These are phyloP conservation scores for Helarctos malayanus DNA, from an alignment of 2,797 vertebrate species.

Conservation along the genomic window DNA sequence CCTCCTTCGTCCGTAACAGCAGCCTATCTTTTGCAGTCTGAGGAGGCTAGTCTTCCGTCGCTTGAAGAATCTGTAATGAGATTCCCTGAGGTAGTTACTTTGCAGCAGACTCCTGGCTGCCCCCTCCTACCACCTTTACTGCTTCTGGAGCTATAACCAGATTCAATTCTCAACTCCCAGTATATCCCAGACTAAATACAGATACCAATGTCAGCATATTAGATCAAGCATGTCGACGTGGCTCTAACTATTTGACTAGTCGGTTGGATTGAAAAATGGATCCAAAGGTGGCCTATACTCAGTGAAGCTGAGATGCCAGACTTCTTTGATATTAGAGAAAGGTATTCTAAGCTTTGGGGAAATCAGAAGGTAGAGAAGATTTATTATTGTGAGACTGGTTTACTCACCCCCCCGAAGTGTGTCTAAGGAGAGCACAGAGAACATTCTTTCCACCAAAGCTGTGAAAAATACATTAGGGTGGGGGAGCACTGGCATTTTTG, in stretches of 20 bases:
- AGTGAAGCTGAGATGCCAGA: background rate
- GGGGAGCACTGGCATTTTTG: background rate
- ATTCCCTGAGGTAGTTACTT: background rate
- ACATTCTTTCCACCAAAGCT: background rate
- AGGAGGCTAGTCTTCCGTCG: background rate
- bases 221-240: background rate
- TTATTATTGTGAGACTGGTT: background rate
- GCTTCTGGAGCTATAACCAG: background rate
- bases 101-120: background rate
- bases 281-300: background rate
- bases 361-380: background rate
- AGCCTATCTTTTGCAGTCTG: background rate
- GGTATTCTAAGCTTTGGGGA: background rate
- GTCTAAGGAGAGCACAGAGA: background rate
- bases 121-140: background rate
- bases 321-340: background rate
- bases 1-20: background rate
- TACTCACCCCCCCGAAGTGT: background rate
- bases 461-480: background rate
- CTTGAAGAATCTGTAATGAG: background rate
- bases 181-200: background rate
- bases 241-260: background rate
- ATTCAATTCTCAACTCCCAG: background rate
- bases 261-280: background rate
- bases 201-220: background rate